Evolutionary conservation across 1,140 invertebrate species (phyloP), one percentile per base, ranked within the genome.

Genomic region (Procambarus clarkii): DNA sequence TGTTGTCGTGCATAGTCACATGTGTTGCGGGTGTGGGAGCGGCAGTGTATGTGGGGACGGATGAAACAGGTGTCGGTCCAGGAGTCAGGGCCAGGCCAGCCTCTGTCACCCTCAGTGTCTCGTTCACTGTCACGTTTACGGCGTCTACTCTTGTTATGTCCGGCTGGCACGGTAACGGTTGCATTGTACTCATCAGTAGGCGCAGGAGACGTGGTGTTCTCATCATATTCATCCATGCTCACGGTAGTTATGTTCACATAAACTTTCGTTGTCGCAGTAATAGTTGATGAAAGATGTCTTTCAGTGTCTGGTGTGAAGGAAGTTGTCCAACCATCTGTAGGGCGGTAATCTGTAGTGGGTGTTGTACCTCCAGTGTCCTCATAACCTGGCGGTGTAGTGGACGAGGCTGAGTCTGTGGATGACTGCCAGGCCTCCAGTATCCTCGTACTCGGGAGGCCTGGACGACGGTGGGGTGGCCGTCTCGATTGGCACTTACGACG

Each of bases 111-210:
- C 5, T 8, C 24, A 74, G 5, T 34, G 69, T 74, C 5, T 34
- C 69, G 21, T 24, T 74, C 11, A 9, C 69, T 34, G 69, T 74
- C 24, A 34, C n/a, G 8, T 74, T 74, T 7, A 34, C 21, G 13
- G 48, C 18, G 3, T n/a, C 48, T 54, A 81, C 21, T 21, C 48
- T 46, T 81, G 79, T 54, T 81, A 81, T 24, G 21, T 58, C 79
- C 58, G 79, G 79, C n/a, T 54, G 79, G 79, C 54, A 58, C 48
- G 15, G 79, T 81, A 7, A 81, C 79, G 13, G 79, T 81, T 81
- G 54, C 48, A 54, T 81, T 81, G 8, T 58, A 81, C 21, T 34
- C 79, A 81, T 81, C 79, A 54, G 13, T 7, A 9, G 79, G 79
- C 9, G 46, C 24, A 58, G 79, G 54, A 81, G 46, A 34, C 3